A percentile compares a stretch with the other conserved stretches of the same genome.
Evolutionary conservation across 2,797 vertebrate species (phyloP).

Genomic region (Gymnocypris eckloni): DNA sequence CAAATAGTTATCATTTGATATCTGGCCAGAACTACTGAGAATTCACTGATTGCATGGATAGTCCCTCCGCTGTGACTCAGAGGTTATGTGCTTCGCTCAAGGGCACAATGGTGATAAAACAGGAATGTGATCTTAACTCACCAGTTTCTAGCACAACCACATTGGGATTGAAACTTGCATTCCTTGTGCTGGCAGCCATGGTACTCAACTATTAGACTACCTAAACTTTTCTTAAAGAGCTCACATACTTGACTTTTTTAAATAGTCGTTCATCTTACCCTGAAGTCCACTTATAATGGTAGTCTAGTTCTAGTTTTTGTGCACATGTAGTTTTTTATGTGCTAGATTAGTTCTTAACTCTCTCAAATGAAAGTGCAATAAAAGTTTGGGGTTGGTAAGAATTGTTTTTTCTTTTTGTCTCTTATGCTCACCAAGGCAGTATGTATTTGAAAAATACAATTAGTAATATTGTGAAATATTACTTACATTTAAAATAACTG

Average conservation of each 20-base stretch:
- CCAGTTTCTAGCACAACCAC: not conserved
- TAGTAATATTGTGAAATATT: not conserved
- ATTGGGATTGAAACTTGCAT: conserved; percentile 4
- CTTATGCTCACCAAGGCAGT: not conserved
- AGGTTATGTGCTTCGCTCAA: not conserved
- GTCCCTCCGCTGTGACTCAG: not conserved
- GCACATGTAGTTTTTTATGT: not conserved
- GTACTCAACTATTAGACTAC: not conserved
- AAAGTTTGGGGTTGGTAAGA: not conserved
- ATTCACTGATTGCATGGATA: not conserved
- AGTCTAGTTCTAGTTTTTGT: not conserved
- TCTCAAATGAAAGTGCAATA: not conserved
- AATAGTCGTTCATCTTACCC: not conserved
- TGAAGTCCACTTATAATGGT: not conserved
- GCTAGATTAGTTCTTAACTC: not conserved
- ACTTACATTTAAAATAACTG: too few species aligned
- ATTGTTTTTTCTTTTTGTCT: not conserved
- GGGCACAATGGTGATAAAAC: conserved; percentile 8
- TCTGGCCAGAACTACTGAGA: not conserved
- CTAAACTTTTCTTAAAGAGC: not conserved
- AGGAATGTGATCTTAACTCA: conserved; percentile 10
- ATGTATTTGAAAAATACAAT: not conserved
- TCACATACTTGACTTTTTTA: not conserved
- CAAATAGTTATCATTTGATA: not conserved
- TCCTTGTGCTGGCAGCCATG: not conserved